Base-by-base conservation (phyloP, 2,113 vertebrate species). In the Oxyruncus cristatus region DNA sequence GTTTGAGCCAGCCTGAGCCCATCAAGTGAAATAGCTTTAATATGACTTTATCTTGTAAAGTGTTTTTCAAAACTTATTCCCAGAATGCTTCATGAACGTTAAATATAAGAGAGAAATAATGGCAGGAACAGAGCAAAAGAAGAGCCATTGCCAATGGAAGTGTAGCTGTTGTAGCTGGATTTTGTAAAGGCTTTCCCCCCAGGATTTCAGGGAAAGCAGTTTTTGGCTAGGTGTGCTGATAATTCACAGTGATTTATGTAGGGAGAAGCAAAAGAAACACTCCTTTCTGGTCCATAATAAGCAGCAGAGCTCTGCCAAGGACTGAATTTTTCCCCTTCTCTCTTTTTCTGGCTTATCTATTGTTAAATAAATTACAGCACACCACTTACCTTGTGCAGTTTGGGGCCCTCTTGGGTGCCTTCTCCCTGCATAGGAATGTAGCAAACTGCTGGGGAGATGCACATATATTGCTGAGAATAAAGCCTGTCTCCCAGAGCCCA, bases 51-150 rank as follows among this genome's bases (percentile, higher is more conserved):
- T 96, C 94, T 94, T 91, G 85, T 87, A 93, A 87, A 83, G 83
- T 94, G 94, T 95, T 97, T 95, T 93, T 97, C 93, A 93, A 94
- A 97, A 91, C 70, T 92, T 91, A 91, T 93, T 77, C 90, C 90
- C 86, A 70, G 68, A 83, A 89, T 9, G 20, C 70, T 93, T 84
- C 68, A 39, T 82, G 80, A 80, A 85, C 27, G 1, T 91, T 92
- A 94, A 92, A 96, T 87, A 11, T 56, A 68, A 83, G 61, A 91
- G 83, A 95, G 76, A 94, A 92, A 94, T 97, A 92, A 93, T 23
- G 91, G 39, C 83, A 91, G 79, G 68, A 77, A 5, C 56, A 75
- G 95, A 81, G 83, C 37, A 52, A 67, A 74, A 74, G 50, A 81
- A 84, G 80, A 92, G 49, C 79, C 86, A 76, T 61, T 94, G 93